Conservation (phyloP, 2,888 invertebrate species). For the Nectonema munidae region DNA sequence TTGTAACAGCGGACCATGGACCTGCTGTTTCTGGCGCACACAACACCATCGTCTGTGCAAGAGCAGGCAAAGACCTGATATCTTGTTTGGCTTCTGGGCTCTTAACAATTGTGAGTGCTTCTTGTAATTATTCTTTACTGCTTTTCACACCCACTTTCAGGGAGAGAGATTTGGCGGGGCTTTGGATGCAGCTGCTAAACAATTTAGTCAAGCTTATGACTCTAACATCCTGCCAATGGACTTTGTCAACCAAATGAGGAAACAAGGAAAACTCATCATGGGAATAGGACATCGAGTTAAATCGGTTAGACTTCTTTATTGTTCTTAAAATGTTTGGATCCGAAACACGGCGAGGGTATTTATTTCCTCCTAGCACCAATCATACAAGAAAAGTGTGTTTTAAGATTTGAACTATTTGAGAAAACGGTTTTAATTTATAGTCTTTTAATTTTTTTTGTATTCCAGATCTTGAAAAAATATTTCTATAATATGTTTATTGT, state of each 20-base stretch:
- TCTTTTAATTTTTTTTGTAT: too few species aligned
- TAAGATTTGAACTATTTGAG: neutral
- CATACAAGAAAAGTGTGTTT: neutral
- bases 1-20: constrained; percentile 92
- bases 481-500: too few species aligned
- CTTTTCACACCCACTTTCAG: constrained; percentile 26
- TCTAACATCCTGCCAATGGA: constrained; percentile 72
- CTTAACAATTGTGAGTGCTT: constrained; percentile 51
- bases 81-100: constrained; percentile 77
- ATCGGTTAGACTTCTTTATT: constrained; percentile 26
- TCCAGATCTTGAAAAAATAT: too few species aligned
- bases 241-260: constrained; percentile 84
- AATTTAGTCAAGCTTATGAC: constrained; percentile 85
- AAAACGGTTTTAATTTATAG: neutral
- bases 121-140: constrained; percentile 2
- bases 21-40: constrained; percentile 94
- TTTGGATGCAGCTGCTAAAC: constrained; percentile 73
- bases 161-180: constrained; percentile 96
- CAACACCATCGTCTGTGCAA: constrained; percentile 83
- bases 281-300: constrained; percentile 72
- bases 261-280: constrained; percentile 87
- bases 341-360: too few species aligned
- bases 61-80: constrained; percentile 82
- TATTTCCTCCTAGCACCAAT: too few species aligned
- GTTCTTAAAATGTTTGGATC: too few species aligned